These are phyloP conservation scores for Catocala fraxini DNA, from an alignment of 2,888 invertebrate genomes.

Conservation along the genomic window DNA sequence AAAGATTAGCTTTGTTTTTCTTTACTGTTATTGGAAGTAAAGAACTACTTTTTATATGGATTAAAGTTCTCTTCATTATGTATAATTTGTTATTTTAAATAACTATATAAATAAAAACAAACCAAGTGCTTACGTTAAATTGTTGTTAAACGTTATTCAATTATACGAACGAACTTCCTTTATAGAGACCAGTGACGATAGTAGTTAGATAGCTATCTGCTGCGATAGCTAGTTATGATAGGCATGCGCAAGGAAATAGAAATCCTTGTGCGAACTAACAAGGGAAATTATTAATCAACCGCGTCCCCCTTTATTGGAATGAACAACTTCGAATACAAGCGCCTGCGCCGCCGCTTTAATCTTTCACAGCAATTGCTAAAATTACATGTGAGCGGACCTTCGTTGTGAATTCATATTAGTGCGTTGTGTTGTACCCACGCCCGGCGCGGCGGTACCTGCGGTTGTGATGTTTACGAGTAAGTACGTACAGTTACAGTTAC, in stretches of 20 bases:
- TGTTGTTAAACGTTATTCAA: no score
- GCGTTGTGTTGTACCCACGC: slow-evolving; percentile 18
- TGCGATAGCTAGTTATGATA: not conserved
- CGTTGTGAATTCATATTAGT: not conserved
- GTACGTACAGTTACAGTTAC: slow-evolving; percentile 38
- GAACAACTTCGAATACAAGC: slow-evolving; percentile 8
- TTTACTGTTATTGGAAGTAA: no score
- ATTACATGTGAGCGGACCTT: slow-evolving; percentile 4
- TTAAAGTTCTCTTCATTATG: no score
- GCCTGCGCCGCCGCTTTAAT: not conserved
- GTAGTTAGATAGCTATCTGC: not conserved
- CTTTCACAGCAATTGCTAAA: slow-evolving; percentile 8
- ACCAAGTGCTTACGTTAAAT: no score
- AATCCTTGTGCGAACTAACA: slow-evolving; percentile 32
- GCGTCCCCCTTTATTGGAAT: slow-evolving; percentile 20
- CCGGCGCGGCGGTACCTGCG: slow-evolving; percentile 20
- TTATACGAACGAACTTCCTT: no score
- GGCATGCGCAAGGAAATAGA: slow-evolving; percentile 1
- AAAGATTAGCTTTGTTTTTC: no score
- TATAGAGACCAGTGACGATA: not conserved
- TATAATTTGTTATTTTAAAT: no score
- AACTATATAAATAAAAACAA: no score
- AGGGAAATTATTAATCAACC: slow-evolving; percentile 37
- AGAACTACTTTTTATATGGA: no score
- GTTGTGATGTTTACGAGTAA: slow-evolving; percentile 43